Evolutionary conservation across 2,797 vertebrate genomes (phyloP), one percentile per base, ranked within the genome.

Genomic region (Lithobates pipiens): DNA sequence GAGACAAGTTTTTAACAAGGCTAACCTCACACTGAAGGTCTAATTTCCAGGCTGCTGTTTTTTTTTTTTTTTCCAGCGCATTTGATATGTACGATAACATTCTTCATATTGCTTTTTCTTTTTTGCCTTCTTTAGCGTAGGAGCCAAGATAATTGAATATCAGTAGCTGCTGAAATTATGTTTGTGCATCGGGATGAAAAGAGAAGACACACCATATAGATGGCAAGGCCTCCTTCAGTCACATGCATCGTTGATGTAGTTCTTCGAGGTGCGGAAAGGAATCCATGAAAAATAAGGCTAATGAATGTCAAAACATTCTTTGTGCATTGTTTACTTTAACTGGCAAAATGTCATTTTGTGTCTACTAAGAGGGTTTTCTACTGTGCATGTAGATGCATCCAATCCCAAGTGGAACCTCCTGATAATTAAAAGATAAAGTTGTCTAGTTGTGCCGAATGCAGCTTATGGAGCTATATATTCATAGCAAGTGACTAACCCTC

Each of bases 11-110:
- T 82, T 63, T 86, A 86, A 83, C 75, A 78, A 83, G 68, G 21
- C 76, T 36, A 57, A 69, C 42, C 77, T 85, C 57, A 42, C 42
- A 36, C 63, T 69, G 71, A 82, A 77, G 77, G 69, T 78, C 70
- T 86, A 61, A 79, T 78, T 82, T 78, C 72, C 85, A 57, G 74
- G 6, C 54, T 34, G 46, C 68, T n/a, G 32, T 18, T 54, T 18
- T 50, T 50, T 21, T 50, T 16, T 13, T n/a, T 74, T 77, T n/a
- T 74, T 65, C 65, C 73, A 25, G n/a, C 44, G 27, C 61, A 29
- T 68, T 78, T 65, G 57, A 86, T 78, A 86, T 86, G 69, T 86
- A 82, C 57, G 76, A 68, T 65, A 77, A 36, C 57, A 81, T 78
- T 69, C 81, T 77, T 82, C 46, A 65, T 72, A 81, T 83, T 77